phyloP scores from a whole-genome alignment of 2,797 vertebrate species.

The Anomalospiza imberbis region DNA sequence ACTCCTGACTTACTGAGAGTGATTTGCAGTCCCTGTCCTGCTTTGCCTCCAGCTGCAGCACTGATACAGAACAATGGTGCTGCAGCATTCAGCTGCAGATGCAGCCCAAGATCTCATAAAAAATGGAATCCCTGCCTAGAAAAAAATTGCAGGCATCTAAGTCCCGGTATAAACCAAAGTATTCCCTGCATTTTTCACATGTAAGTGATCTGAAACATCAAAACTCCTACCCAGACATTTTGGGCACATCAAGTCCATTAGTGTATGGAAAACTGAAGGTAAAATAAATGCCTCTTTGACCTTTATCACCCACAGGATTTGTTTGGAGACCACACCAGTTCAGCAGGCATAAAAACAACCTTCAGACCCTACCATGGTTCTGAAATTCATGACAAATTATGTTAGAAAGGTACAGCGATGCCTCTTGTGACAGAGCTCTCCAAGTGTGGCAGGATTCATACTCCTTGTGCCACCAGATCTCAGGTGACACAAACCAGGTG shows the following conservation, averaged over 20 bases:
- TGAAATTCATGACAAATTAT: rapidly evolving
- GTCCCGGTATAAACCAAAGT: background rate
- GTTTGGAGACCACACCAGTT: background rate
- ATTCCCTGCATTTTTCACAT: background rate
- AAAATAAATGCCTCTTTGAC: background rate
- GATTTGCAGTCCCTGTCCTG: background rate
- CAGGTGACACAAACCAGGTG: background rate
- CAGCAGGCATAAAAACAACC: background rate
- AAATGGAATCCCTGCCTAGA: background rate
- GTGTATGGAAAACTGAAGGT: background rate
- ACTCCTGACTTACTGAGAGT: background rate
- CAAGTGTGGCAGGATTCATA: background rate
- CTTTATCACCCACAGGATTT: background rate
- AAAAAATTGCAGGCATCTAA: background rate
- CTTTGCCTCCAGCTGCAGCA: background rate
- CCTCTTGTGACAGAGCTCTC: background rate
- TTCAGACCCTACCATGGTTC: background rate
- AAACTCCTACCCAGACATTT: background rate
- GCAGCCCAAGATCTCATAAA: background rate
- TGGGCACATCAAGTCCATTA: background rate
- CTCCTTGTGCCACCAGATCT: background rate
- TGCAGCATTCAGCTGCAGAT: background rate
- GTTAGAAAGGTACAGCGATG: background rate
- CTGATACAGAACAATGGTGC: background rate
- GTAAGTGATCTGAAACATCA: background rate